Base-by-base conservation (phyloP, 23 tunicate species). In the Ascidia mentula region DNA sequence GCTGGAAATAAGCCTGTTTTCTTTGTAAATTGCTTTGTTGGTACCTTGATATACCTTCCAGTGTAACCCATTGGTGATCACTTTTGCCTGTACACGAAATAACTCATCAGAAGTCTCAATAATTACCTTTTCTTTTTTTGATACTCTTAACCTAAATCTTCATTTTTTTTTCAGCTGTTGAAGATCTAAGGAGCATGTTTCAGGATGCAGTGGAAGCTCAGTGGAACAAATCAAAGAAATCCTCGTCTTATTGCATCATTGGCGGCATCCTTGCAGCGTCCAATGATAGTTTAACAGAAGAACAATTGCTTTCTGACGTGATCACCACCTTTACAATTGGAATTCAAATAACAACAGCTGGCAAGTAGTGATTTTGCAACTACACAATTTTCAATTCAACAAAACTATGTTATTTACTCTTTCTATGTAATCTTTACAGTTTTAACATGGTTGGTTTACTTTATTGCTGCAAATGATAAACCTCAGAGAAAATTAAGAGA, bases 271-370 rank as follows among this genome's bases (percentile, higher is more conserved):
- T 91, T 2, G 59, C 73, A n/a, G 83, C 87, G 6, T 76, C 87
- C 0, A 86, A 77, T 38, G 30, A 34, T 32, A 22, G 46, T 4
- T 31, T 89, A 1, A 40, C 79, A 20, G 79, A 81, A 22, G 82
- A 85, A 31, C 82, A 91, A 74, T 36, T 91, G 35, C 60, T 86
- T 6, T 34, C 80, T 34, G 97, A 91, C 73, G 90, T 78, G 13
- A 69, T 86, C 4, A 80, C 97, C 3, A 69, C 72, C 61, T 84
- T 91, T 28, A 81, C 97, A 0, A 82, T 91, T 37, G 97, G 97
- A 36, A 53, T 91, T 75, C 90, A 81, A 39, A 83, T 86, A 13
- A 85, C 97, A 0, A 46, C 72, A 26, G 85, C 81, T 0, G 82
- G 86, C 82, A 28, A 75, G 34, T 6, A 22, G 60, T 18, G 18